These are phyloP conservation scores for Acromyrmex charruanus DNA, from an alignment of 1,140 invertebrate species.

Conservation along the genomic window DNA sequence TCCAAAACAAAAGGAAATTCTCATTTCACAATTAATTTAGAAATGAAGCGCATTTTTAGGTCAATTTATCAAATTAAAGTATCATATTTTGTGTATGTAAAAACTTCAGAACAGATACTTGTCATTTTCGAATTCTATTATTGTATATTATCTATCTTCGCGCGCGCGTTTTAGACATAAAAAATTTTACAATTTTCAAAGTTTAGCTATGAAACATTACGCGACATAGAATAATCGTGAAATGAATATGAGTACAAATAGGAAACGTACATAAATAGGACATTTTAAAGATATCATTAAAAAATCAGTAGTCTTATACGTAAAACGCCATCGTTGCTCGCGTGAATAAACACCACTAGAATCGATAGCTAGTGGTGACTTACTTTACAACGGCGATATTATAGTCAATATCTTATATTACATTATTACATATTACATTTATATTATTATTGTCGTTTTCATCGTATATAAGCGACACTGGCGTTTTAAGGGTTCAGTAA, in stretches of 20 bases:
- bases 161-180: neutral
- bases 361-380: neutral
- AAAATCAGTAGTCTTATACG: neutral
- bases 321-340: neutral
- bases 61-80: neutral
- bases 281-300: neutral
- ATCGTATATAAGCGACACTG: neutral
- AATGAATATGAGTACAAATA: neutral
- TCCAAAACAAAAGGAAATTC: neutral
- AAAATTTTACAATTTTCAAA: neutral
- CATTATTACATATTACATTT: neutral
- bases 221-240: neutral
- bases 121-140: neutral
- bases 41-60: neutral
- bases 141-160: neutral
- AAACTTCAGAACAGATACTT: conserved; percentile 1
- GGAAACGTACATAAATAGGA: neutral
- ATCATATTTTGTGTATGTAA: neutral
- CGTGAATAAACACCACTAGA: neutral
- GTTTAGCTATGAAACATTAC: neutral
- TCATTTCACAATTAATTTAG: neutral
- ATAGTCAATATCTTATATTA: neutral
- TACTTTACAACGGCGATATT: neutral
- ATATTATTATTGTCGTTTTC: neutral
- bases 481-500: neutral